Conservation (phyloP, 2,113 vertebrate genomes). For the Cryptotis parvus region DNA sequence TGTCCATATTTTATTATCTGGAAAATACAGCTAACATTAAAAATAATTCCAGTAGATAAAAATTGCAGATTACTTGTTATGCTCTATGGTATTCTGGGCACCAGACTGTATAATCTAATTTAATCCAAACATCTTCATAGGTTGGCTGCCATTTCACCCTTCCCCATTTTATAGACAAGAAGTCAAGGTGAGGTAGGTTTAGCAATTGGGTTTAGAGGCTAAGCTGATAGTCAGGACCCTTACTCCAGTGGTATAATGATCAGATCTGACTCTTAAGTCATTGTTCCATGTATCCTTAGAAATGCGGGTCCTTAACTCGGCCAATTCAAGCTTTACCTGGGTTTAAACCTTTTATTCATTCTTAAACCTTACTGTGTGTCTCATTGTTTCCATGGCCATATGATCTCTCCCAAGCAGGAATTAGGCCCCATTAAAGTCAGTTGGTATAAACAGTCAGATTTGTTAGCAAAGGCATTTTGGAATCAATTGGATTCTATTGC, state of each 20-base stretch:
- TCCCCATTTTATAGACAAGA: background rate
- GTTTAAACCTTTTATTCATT: background rate
- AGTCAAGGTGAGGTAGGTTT: background rate
- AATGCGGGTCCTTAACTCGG: background rate
- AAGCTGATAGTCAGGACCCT: background rate
- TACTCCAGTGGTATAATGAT: background rate
- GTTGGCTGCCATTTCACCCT: background rate
- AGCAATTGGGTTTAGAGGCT: background rate
- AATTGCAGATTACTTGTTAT: background rate
- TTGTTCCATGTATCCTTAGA: background rate
- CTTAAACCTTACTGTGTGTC: background rate
- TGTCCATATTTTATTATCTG: background rate
- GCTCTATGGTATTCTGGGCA: too few relatives aligned
- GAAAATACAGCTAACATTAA: background rate
- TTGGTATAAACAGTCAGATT: constrained; percentile 13
- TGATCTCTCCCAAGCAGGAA: constrained; percentile 26
- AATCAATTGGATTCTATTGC: constrained; percentile 56
- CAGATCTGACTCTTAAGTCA: background rate
- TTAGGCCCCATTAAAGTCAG: constrained; percentile 36
- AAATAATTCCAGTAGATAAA: background rate
- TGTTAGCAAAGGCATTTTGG: constrained; percentile 37
- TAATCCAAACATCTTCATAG: background rate
- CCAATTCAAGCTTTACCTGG: background rate
- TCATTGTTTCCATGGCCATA: background rate
- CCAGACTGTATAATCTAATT: background rate